Evolutionary conservation across 2,888 invertebrate genomes (phyloP).

Genomic region (Kryphioiulus occultus): DNA sequence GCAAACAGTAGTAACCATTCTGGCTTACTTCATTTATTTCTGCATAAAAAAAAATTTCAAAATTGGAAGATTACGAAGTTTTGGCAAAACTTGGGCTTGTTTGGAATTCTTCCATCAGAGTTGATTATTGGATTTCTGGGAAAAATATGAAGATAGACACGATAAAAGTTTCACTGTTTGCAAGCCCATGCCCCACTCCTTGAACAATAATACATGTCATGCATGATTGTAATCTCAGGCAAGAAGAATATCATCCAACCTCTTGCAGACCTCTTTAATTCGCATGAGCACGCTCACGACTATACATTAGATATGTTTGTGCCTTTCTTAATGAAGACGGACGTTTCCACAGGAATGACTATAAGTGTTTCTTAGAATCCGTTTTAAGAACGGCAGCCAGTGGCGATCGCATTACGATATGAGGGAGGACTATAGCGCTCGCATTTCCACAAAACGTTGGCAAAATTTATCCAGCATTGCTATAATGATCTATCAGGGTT

Average conservation of each 20-base stretch:
- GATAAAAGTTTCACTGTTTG: background rate
- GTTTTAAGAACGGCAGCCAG: background rate
- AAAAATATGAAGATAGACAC: background rate
- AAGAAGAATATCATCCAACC: background rate
- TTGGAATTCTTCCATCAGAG: background rate
- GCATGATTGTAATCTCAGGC: background rate
- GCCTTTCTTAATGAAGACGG: constrained; percentile 28
- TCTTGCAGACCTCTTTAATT: background rate
- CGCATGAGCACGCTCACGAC: background rate
- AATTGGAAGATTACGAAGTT: constrained; percentile 2
- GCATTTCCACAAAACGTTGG: background rate
- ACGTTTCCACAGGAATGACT: constrained; percentile 11
- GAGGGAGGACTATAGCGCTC: background rate
- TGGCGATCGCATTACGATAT: constrained; percentile 19
- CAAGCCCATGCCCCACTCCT: no score
- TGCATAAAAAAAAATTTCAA: background rate
- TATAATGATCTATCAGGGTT: constrained; percentile 31
- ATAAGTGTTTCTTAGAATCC: background rate
- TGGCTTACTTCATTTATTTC: background rate
- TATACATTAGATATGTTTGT: background rate
- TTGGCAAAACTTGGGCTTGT: background rate
- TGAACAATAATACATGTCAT: background rate
- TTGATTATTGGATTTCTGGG: background rate
- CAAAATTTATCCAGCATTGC: constrained; percentile 14
- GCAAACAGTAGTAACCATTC: background rate